Base-by-base conservation (phyloP, 2,797 vertebrate genomes). In the Varecia variegata region DNA sequence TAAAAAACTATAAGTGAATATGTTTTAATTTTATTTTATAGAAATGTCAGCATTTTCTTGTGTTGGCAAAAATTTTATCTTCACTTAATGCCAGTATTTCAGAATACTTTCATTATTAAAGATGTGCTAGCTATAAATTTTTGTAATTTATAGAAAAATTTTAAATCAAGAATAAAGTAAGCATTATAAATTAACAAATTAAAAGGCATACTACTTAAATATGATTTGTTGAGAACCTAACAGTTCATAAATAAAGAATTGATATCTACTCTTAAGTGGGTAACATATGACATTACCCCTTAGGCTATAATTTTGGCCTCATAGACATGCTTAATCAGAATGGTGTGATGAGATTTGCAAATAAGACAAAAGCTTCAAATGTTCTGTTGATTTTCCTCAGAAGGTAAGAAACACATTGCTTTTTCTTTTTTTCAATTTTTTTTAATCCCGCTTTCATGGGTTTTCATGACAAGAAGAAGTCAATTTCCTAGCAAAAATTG, bases 1-100 rank as follows among this genome's bases (percentile, higher is more conserved):
- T 52, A 50, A 94, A 74, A 76, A 1, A 52, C 0, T 52, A 0
- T 25, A 90, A 82, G 9, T 38, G 9, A 4, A 17, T 65, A 7
- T 30, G 3, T 30, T 95, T 86, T 74, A 56, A 83, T 82, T 95
- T 92, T 56, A n/a, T 88, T 92, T 88, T 82, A 54, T 12, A 96
- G 56, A 94, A 73, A 91, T 74, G 25, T 88, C 50, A 86, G 52
- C 1, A 35, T 3, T 74, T 81, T 81, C 40, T 32, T 7, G 21
- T 25, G 35, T 14, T 82, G 23, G 25, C 7, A 50, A 95, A 94
- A 82, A 38, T 40, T 38, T 60, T 73, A 13, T 79, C 27, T 82
- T 88, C 10, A 60, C 40, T 0, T 65, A 88, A 88, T 68, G 56
- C 18, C 27, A 68, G 27, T 43, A 77, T 91, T 85, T 88, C 23